A percentile compares a stretch with the other conserved stretches of the same genome.
phyloP scores from a whole-genome alignment of 1,140 invertebrate genomes.

The Neuroterus valhalla region DNA sequence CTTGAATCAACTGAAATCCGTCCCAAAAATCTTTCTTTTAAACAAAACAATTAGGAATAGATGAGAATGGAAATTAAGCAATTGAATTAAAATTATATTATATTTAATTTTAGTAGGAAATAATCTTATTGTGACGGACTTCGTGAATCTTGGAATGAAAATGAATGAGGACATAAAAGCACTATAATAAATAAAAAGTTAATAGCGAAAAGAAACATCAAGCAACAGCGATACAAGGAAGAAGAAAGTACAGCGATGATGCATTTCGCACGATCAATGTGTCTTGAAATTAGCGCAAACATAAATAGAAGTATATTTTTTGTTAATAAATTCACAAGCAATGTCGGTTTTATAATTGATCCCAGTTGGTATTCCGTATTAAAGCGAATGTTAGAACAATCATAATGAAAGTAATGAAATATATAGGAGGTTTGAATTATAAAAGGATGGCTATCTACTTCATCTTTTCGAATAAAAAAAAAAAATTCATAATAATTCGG shows the following conservation, averaged over 20 bases:
- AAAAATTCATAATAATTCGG: no score
- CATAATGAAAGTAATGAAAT: no score
- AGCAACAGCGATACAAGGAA: conserved; percentile 13
- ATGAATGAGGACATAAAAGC: conserved; percentile 6
- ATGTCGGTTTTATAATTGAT: conserved; percentile 18
- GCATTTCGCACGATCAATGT: conserved; percentile 12
- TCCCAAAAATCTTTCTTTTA: no score
- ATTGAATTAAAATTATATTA: no score
- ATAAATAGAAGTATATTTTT: not conserved
- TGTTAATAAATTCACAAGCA: conserved; percentile 4
- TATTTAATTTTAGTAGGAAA: not conserved
- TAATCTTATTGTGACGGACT: not conserved
- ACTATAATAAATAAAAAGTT: conserved; percentile 6
- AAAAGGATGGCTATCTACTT: no score
- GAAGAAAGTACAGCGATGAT: conserved; percentile 26
- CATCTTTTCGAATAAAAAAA: no score
- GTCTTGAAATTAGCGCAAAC: not conserved
- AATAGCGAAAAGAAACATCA: conserved; percentile 17
- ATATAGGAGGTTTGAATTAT: no score
- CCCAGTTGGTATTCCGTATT: not conserved
- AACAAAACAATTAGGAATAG: no score
- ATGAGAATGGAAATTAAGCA: no score
- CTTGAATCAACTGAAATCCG: no score
- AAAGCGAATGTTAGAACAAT: no score
- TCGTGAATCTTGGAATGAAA: not conserved